phyloP scores from a whole-genome alignment of 1,140 invertebrate genomes.

The Zaprionus kolodkinae region DNA sequence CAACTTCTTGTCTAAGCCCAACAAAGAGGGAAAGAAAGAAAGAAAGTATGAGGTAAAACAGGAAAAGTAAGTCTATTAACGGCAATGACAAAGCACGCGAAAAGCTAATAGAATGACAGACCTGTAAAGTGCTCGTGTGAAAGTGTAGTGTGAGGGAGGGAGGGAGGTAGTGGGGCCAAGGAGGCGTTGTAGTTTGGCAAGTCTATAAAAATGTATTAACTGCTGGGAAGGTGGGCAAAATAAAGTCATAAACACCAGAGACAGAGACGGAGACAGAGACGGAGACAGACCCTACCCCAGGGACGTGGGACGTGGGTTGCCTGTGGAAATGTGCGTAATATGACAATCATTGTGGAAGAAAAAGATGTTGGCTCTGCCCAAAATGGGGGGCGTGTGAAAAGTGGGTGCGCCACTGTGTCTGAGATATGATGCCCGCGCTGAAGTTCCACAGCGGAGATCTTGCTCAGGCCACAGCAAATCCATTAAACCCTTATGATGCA shows the following conservation, averaged over 20 bases:
- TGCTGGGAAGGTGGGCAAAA: constrained; percentile 67
- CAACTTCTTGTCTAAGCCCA: constrained; percentile 31
- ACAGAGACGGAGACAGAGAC: background rate
- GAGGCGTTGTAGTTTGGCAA: constrained; percentile 67
- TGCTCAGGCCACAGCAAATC: constrained; percentile 63
- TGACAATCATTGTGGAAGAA: constrained; percentile 74
- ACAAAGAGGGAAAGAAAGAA: constrained; percentile 10
- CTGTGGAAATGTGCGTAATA: constrained; percentile 66
- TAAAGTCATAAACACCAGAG: constrained; percentile 73
- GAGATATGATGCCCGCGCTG: constrained; percentile 50
- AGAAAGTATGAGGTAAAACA: constrained; percentile 13
- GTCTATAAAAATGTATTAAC: constrained; percentile 81
- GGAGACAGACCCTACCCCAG: background rate
- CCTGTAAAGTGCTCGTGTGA: constrained; percentile 46
- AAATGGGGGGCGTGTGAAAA: constrained; percentile 60
- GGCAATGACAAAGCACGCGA: constrained; percentile 80
- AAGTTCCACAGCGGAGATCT: constrained; percentile 21
- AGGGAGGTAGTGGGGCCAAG: background rate
- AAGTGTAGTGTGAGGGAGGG: constrained; percentile 2
- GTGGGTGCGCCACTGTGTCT: constrained; percentile 36
- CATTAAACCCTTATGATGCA: constrained; percentile 82
- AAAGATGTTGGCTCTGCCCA: background rate
- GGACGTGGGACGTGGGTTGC: background rate
- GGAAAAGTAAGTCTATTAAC: constrained; percentile 78
- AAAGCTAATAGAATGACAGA: constrained; percentile 78